A percentile compares a stretch with the other conserved stretches of the same genome.
Evolutionary conservation across 2,797 vertebrate species (phyloP).

Genomic region (Dermochelys coriacea): DNA sequence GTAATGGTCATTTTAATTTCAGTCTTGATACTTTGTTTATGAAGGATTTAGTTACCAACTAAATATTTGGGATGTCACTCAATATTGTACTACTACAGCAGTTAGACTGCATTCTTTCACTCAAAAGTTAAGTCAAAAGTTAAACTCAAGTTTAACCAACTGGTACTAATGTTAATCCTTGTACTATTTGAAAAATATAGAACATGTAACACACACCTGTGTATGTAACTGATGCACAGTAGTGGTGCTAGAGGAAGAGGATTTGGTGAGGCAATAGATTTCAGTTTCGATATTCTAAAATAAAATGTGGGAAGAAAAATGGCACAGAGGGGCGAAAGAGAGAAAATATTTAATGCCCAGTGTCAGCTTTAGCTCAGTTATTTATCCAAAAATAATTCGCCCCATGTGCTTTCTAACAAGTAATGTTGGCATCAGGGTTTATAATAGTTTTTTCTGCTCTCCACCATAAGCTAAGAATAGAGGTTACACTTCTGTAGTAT

Average conservation of each 20-base stretch:
- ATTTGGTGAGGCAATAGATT: background rate
- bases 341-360: background rate
- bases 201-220: background rate
- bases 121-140: background rate
- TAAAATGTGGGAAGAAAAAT: background rate
- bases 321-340: rapidly evolving
- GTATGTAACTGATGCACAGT: background rate
- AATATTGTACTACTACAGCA: background rate
- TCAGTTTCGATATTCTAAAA: background rate
- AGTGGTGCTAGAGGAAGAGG: background rate
- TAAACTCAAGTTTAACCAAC: background rate
- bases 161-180: background rate
- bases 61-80: background rate
- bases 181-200: background rate
- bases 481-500: background rate
- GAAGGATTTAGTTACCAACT: background rate
- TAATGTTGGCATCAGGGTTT: background rate
- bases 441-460: background rate
- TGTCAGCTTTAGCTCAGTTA: background rate
- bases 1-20: background rate
- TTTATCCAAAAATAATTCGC: background rate
- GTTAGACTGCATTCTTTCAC: background rate
- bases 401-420: background rate
- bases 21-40: background rate
- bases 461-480: background rate